Evolutionary conservation across 2,888 invertebrate species (phyloP), one percentile per base, ranked within the genome.

Genomic region (Tribolium freemani): DNA sequence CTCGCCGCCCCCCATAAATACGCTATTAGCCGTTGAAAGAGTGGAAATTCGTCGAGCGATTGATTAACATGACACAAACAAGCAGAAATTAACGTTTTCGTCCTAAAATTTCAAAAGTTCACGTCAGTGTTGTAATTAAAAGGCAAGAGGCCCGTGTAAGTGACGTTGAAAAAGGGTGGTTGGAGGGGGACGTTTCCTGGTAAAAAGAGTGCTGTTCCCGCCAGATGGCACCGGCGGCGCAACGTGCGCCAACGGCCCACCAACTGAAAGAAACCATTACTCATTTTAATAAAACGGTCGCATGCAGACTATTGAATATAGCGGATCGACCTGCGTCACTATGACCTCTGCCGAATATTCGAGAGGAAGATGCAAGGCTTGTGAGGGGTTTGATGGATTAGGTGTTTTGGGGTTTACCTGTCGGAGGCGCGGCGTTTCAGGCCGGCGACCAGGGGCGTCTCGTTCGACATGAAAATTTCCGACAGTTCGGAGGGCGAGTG

Each of bases 381-480:
- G 44, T 9, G 10, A 6, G 10, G 13, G 30, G 16, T 6, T 50
- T 10, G 31, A 38, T 51, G 20, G 58, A 21, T 31, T 31, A 16
- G 10, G 31, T 2, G 58, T 11, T 16, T 5, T 1, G 30, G n/a
- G 11, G 9, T 88, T 88, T 82, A 91, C 91, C 90, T 90, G 76
- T 93, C 93, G 5, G 92, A 91, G 10, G 92, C 90, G 31, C 92
- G 87, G 21, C 93, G 85, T 83, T 93, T 93, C 76, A 89, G 87
- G 0, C 89, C 87, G 30, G 77, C 72, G 11, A 75, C 51, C 13
- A 75, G 76, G 54, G 80, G 77, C n/a, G 78, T 72, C 11, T 84
- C 83, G 73, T 77, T 91, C 11, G 91, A 88, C 74, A 92, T 89
- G 86, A 94, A 93, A 77, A 94, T 93, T 82, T 95, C 95, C 9